phyloP scores from a whole-genome alignment of 64 coral and sea anemone genomes.

The Montipora cactus region DNA sequence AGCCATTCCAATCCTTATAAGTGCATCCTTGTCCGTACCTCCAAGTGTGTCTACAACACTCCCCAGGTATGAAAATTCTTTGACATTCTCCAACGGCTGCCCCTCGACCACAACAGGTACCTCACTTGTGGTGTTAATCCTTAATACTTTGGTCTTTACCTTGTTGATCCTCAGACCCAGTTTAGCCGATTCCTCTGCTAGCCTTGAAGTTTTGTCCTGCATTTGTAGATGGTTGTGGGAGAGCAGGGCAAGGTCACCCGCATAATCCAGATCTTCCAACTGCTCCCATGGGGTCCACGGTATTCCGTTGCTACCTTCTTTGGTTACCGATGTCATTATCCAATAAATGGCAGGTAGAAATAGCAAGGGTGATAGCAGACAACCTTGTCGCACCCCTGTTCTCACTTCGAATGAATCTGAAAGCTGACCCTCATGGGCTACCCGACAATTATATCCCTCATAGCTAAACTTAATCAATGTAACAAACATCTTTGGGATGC shows the following conservation, averaged over 20 bases:
- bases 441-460: background rate
- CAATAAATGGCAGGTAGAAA: background rate
- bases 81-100: no score
- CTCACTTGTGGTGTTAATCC: no score
- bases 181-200: no score
- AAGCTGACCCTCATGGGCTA: background rate
- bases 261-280: constrained; percentile 29
- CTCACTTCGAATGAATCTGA: constrained; percentile 1
- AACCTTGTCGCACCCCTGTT: background rate
- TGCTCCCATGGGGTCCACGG: background rate
- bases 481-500: background rate
- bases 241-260: background rate
- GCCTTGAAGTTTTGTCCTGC: constrained; percentile 8
- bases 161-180: no score
- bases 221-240: constrained; percentile 7
- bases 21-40: no score
- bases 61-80: no score
- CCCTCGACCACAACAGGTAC: no score
- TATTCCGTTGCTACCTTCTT: background rate
- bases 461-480: background rate
- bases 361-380: background rate
- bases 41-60: no score
- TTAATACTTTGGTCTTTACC: no score
- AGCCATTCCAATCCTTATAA: no score
- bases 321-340: background rate